Base-by-base conservation (phyloP, 2,888 invertebrate genomes). In the Leptopilina drosophilae region DNA sequence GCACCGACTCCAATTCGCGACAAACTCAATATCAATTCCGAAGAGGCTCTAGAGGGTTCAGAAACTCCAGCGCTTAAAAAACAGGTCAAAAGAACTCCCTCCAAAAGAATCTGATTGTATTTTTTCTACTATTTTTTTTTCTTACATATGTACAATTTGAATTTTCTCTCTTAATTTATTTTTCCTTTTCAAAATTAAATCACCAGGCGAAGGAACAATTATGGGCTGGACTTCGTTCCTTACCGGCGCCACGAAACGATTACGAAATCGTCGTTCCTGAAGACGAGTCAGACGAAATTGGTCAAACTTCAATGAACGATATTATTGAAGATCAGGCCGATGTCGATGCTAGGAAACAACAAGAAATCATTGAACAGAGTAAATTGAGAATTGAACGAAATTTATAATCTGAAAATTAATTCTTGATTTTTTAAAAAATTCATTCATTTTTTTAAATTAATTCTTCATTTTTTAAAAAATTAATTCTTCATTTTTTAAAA, bases 211-310 rank as follows among this genome's bases (percentile, higher is more conserved):
- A 96, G 89, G 95, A 95, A 77, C 95, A 96, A 78, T 93, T 98
- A 33, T 95, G 96, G 65, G 94, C 94, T 82, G 96, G 97, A 0
- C 93, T 99, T 42, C 95, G 95, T 40, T 93, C 95, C 0, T 93
- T 99, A 80, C 99, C 99, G 1, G 92, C 95, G 1, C 99, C 99
- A 0, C 96, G 96, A 86, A 99, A 99, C 91, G 99, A 99, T 92
- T 99, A 98, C 91, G 99, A 99, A 93, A 98, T 99, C 88, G 98
- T 99, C 64, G 97, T 99, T 14, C 98, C 99, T 0, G 98, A 98
- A 82, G 94, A 95, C 77, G 96, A 96, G 77, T 93, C 93, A 33
- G 93, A 93, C 15, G 93, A 93, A 79, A 92, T 93, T 81, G 87
- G 91, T 0, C 81, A 87, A 62, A 82, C 85, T 11, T 82, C 88